Percentiles rank a stretch among this genome's conserved stretches.
phyloP scores from a whole-genome alignment of 2,113 vertebrate genomes.

The Ahaetulla prasina region DNA sequence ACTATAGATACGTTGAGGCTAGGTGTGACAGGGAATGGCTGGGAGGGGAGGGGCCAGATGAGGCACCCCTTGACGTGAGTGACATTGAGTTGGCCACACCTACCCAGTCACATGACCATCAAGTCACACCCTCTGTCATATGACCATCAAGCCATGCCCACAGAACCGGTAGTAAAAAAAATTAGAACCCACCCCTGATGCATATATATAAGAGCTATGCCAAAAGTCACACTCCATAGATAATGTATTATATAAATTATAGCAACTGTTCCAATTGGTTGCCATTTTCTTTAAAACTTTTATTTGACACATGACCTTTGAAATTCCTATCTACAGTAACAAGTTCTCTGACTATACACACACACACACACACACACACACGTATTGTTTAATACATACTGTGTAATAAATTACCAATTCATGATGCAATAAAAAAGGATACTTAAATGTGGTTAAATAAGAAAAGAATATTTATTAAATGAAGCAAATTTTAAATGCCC shows the following conservation, averaged over 20 bases:
- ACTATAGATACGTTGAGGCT: too few species aligned
- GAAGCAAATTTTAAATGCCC: background rate
- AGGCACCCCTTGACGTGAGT: too few species aligned
- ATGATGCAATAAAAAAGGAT: background rate
- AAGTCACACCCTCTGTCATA: too few species aligned
- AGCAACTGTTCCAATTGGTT: background rate
- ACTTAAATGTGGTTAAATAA: background rate
- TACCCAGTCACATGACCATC: too few species aligned
- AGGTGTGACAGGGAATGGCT: too few species aligned
- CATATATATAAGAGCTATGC: background rate
- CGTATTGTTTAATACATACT: background rate
- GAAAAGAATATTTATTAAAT: background rate
- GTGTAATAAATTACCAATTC: background rate
- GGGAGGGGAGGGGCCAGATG: too few species aligned
- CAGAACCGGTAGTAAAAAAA: too few species aligned
- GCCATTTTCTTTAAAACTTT: background rate
- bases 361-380: too few species aligned
- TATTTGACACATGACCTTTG: background rate
- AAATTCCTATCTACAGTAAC: background rate
- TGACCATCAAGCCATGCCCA: too few species aligned
- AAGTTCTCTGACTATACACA: background rate
- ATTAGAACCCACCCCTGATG: too few species aligned
- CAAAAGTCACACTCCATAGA: background rate
- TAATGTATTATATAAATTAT: background rate
- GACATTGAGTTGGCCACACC: too few species aligned